These are phyloP conservation scores for Monochamus saltuarius DNA, from an alignment of 1,140 invertebrate genomes.

Conservation along the genomic window DNA sequence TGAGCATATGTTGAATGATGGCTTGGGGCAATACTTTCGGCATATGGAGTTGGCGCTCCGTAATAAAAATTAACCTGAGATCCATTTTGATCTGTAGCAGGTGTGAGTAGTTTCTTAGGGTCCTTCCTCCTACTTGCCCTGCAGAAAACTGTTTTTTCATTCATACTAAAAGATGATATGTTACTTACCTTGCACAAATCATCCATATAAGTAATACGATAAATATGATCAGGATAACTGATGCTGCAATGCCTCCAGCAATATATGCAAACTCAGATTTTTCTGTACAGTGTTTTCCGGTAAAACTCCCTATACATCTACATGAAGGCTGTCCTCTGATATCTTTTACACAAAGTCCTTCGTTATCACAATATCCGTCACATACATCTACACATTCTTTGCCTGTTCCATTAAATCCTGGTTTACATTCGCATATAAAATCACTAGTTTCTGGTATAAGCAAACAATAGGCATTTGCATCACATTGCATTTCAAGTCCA, in stretches of 20 bases:
- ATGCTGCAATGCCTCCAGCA: conserved; percentile 87
- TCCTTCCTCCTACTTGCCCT: conserved; percentile 79
- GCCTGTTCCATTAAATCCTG: conserved; percentile 89
- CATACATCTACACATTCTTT: conserved; percentile 85
- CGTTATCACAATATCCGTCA: conserved; percentile 85
- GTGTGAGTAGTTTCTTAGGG: conserved; percentile 83
- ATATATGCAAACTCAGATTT: conserved; percentile 95
- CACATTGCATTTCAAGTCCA: conserved; percentile 81
- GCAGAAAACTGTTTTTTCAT: conserved; percentile 24
- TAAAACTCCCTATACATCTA: conserved; percentile 87
- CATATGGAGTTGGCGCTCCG: conserved; percentile 87
- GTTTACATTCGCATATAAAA: conserved; percentile 91
- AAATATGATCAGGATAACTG: conserved; percentile 88
- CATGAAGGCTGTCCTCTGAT: conserved; percentile 79
- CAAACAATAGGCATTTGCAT: conserved; percentile 85
- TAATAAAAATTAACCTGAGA: conserved; percentile 97
- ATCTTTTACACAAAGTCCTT: conserved; percentile 88
- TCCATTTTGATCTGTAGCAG: conserved; percentile 83
- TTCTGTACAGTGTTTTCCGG: conserved; percentile 84
- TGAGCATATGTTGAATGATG: conserved; percentile 94
- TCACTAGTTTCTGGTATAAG: conserved; percentile 81
- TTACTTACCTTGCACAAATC: conserved; percentile 85
- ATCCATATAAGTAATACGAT: conserved; percentile 93
- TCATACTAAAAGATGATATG: too few relatives aligned
- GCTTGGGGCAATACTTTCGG: conserved; percentile 91